Evolutionary conservation across 2,888 invertebrate genomes (phyloP), one percentile per base, ranked within the genome.

Genomic region (Drosophila cyrtoloma): DNA sequence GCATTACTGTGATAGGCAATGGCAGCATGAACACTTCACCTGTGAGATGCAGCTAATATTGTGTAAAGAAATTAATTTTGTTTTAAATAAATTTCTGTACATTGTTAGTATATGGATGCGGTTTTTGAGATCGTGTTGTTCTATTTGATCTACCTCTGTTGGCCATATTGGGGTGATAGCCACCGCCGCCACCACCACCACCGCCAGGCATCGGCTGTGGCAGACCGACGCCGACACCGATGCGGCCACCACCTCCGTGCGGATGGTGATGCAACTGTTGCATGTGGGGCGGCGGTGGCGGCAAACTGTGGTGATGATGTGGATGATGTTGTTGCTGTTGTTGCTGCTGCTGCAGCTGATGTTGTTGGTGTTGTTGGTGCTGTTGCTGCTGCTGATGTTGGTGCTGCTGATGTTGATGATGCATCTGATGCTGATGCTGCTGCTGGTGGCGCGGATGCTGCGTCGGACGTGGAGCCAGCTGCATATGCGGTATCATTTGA

Each of bases 131-230:
- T 91, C 92, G 91, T 92, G 93, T 93, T 89, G 90, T 87, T 91
- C 92, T 87, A 71, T 84, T 80, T 77, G 91, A 93, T 94, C 94
- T 94, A 94, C 94, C 94, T 94, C 94, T 92, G 80, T 94, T 93
- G 91, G 93, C 92, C 92, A 93, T 92, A 82, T 92, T 92, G 82
- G 90, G 93, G 79, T 91, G 86, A 72, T 82, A 78, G 73, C 68
- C 65, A 71, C 84, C 75, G 53, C 62, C 71, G 19, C 69, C 78
- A 5, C 65, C 65, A n/a, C 67, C 71, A 37, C 37, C 37, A 19
- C 37, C 76, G 67, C 79, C 80, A 71, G 84, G 71, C 83, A 79
- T 77, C 44, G 71, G 64, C 22, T 67, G 82, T 64, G 79, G 82
- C 62, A 84, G 67, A 58, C 86, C 75, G 64, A 77, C 71, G 70